phyloP scores from a whole-genome alignment of 2,797 vertebrate species.

The Presbytis comata region DNA sequence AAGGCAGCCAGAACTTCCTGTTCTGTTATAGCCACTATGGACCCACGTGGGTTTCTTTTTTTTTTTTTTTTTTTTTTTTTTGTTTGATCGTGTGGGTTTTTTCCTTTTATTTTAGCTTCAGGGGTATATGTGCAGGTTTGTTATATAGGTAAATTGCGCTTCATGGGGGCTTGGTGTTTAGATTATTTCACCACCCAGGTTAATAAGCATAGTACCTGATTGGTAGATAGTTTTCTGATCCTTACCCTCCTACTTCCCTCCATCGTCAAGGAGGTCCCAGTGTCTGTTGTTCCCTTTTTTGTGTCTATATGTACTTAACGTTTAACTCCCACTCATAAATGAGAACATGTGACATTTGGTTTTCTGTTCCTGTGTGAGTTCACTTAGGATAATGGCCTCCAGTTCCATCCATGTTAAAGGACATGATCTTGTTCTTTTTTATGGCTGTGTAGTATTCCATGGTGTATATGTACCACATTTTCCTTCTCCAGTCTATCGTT shows the following conservation, averaged over 20 bases:
- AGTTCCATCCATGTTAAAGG: not conserved
- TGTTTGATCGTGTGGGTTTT: not conserved
- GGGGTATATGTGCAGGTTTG: not conserved
- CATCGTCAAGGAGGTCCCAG: not conserved
- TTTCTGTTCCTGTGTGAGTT: not conserved
- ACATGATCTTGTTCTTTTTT: not conserved
- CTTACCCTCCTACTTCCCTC: not conserved
- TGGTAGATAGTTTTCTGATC: not conserved
- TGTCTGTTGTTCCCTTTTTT: not conserved
- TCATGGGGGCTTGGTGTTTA: not conserved
- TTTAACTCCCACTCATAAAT: not conserved
- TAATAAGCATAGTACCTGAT: not conserved
- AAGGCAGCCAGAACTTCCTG: not conserved
- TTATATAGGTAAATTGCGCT: not conserved
- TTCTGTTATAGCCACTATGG: accelerated
- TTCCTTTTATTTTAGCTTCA: not conserved
- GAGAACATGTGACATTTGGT: not conserved
- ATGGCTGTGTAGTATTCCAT: not conserved
- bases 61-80: not conserved
- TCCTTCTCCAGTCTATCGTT: not conserved
- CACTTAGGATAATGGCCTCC: not conserved
- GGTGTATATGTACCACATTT: not conserved
- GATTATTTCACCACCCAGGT: not conserved
- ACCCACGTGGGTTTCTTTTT: not conserved
- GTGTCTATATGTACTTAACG: not conserved